Evolutionary conservation across 2,888 invertebrate species (phyloP), one percentile per base, ranked within the genome.

Genomic region (Gibbula magus): DNA sequence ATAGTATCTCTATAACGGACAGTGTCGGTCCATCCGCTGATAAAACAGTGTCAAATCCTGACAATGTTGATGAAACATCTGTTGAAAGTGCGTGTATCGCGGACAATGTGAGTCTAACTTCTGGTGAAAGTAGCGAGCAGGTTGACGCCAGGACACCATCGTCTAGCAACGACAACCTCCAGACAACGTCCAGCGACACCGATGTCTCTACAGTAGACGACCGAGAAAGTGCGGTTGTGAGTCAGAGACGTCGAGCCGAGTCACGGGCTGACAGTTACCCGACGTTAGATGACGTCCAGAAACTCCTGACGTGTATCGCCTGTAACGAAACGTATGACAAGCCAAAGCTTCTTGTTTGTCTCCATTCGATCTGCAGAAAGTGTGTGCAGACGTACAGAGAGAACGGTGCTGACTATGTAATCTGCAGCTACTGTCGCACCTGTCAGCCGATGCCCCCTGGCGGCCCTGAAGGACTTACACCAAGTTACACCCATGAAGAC

Each of bases 401-500:
- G 25, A 51, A n/a, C n/a, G 52, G 25, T 20, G 20, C 39, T 1
- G 51, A 39, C 18, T 51, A 45, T 16, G 51, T 74, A n/a, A 74
- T 74, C 74, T 74, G 74, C 22, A 25, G 51, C 45, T 74, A 51
- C 74, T 74, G 74, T 51, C 74, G 74, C 20, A 74, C 45, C 8
- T 74, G 45, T n/a, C 74, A 74, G 16, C 74, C 51, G 2, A 25
- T 51, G 25, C 74, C 74, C 16, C 20, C 25, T 8, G 2, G 20
- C 20, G 74, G 74, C 7, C 25, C 51, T 18, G n/a, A n/a, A 16
- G 74, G 74, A 22, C 16, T 74, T 16, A 51, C 74, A 20, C 74
- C 74, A 2, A 74, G 74, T 51, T 74, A 74, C 29, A 74, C 74
- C 2, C 74, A 51, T 16, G 45, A 74, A 18, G 74, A 74, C 51